These are phyloP conservation scores for Rotaria macrura DNA, from an alignment of 2,888 invertebrate species.

Conservation along the genomic window DNA sequence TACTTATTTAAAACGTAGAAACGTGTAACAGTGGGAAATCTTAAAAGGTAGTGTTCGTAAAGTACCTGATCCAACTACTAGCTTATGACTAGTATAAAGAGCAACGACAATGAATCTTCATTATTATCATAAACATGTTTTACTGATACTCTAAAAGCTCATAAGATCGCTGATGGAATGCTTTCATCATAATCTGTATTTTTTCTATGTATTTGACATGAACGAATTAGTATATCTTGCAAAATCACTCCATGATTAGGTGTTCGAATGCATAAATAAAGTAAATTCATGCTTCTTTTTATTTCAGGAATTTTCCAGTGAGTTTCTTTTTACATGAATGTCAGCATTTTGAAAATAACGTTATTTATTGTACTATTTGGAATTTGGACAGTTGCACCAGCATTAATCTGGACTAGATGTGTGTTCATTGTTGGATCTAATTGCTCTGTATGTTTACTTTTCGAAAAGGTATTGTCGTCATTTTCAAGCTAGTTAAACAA, in stretches of 20 bases:
- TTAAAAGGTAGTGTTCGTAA: slow-evolving; percentile 34
- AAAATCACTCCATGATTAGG: slow-evolving; percentile 53
- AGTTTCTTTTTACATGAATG: not conserved
- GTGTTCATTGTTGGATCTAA: not conserved
- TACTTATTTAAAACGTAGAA: slow-evolving; percentile 35
- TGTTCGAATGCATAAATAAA: too few species aligned
- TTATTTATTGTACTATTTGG: too few species aligned
- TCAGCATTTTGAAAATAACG: not conserved
- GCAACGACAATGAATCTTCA: too few species aligned
- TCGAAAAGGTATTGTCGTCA: slow-evolving; percentile 33
- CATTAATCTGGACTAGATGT: slow-evolving; percentile 53
- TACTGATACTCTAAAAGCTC: slow-evolving; percentile 66
- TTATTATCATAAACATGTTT: not conserved
- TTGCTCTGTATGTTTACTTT: not conserved
- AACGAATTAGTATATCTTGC: slow-evolving; percentile 59
- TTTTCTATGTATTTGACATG: slow-evolving; percentile 63
- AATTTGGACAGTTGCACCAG: slow-evolving; percentile 71
- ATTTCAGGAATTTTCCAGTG: slow-evolving; percentile 23
- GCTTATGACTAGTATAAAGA: slow-evolving; percentile 33
- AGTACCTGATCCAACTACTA: slow-evolving; percentile 33
- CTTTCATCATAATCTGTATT: slow-evolving; percentile 69
- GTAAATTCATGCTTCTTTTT: too few species aligned
- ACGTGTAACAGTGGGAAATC: slow-evolving; percentile 24
- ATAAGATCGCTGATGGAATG: slow-evolving; percentile 73
- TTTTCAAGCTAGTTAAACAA: slow-evolving; percentile 37